Evolutionary conservation across 2,113 vertebrate genomes (phyloP).

Genomic region (Pontoporia blainvillei): DNA sequence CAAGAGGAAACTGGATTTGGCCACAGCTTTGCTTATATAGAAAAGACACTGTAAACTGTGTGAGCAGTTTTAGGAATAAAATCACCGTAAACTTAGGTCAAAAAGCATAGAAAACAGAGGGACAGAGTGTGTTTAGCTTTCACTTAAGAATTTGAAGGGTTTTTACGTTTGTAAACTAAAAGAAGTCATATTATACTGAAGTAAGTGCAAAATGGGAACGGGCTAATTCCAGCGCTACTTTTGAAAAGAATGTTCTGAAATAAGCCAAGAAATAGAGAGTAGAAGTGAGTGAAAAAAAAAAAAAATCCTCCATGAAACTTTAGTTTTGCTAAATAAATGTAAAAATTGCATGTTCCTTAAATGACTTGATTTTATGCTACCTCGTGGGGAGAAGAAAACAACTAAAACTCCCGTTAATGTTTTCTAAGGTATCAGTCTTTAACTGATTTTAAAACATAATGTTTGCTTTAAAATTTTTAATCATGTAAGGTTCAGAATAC

Average conservation of each 20-base stretch:
- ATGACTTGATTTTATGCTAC: slow-evolving; percentile 2
- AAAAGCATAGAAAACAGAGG: background rate
- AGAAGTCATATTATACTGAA: background rate
- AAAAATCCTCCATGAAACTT: background rate
- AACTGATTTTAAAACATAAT: background rate
- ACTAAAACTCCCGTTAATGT: background rate
- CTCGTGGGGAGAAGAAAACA: background rate
- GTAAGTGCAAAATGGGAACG: background rate
- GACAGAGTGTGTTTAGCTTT: background rate
- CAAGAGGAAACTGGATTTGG: slow-evolving; percentile 31
- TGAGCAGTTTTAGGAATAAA: background rate
- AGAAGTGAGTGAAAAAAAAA: background rate
- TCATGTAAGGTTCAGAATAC: background rate
- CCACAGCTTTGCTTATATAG: background rate
- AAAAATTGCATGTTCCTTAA: background rate
- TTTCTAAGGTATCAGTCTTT: background rate
- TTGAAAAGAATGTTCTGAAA: slow-evolving; percentile 11
- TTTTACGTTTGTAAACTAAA: slow-evolving; percentile 3
- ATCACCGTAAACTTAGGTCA: background rate
- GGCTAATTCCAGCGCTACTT: background rate
- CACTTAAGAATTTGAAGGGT: background rate
- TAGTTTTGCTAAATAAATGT: background rate
- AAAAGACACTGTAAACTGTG: background rate
- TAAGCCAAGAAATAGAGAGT: background rate
- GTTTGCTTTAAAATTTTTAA: slow-evolving; percentile 42